Percentiles rank a stretch among this genome's conserved stretches.
These are phyloP conservation scores for Drosophila meridionalis DNA, from an alignment of 2,888 invertebrate species.

Conservation along the genomic window DNA sequence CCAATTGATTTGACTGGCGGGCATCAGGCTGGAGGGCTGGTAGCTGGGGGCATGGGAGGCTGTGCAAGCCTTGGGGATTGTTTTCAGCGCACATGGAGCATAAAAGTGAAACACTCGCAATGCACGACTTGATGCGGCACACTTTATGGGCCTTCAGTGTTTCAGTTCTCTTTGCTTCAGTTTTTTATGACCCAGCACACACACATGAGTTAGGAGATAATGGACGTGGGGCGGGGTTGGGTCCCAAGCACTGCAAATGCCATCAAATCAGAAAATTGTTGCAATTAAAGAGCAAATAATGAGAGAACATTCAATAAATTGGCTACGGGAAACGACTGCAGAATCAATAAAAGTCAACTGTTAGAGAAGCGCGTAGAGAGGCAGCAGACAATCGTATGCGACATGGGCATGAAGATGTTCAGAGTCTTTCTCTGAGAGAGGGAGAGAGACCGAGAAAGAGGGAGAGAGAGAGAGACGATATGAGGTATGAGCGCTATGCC, in stretches of 20 bases:
- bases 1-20: slow-evolving; percentile 72
- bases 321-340: slow-evolving; percentile 14
- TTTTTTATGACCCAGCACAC: slow-evolving; percentile 51
- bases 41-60: not conserved
- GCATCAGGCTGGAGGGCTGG: not conserved
- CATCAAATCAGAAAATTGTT: slow-evolving; percentile 65
- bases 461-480: not conserved
- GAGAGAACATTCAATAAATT: slow-evolving; percentile 58
- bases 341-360: not conserved
- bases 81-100: slow-evolving; percentile 55
- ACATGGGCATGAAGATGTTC: slow-evolving; percentile 2
- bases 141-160: slow-evolving; percentile 58
- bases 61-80: slow-evolving; percentile 47
- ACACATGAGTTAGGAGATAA: slow-evolving; percentile 33
- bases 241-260: slow-evolving; percentile 2
- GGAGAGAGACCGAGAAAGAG: not conserved
- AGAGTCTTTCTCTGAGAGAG: not conserved
- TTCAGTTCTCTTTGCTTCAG: slow-evolving; percentile 1
- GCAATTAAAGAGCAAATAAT: slow-evolving; percentile 73
- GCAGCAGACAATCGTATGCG: not conserved
- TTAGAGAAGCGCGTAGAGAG: slow-evolving; percentile 13
- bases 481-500: not conserved
- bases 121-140: slow-evolving; percentile 58
- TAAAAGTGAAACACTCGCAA: slow-evolving; percentile 59
- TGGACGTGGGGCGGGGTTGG: slow-evolving; percentile 8